Evolutionary conservation across 2,888 invertebrate genomes (phyloP).

Genomic region (Idaea biselata): DNA sequence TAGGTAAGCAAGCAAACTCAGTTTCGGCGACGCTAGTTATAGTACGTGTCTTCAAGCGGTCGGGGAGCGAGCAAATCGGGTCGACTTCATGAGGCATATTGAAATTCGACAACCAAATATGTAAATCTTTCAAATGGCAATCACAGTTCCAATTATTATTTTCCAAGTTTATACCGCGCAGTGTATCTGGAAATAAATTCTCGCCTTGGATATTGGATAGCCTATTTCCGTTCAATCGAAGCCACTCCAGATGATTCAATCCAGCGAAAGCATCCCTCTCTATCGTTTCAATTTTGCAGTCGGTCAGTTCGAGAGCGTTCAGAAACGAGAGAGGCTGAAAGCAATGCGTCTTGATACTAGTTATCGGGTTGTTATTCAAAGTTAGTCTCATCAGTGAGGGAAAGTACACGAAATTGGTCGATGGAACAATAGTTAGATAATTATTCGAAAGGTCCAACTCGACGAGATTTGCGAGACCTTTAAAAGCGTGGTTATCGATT

Average conservation of each 20-base stretch:
- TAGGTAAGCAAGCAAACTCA: conserved; percentile 91
- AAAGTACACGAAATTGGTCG: conserved; percentile 88
- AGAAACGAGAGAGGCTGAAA: conserved; percentile 88
- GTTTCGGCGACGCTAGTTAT: conserved; percentile 84
- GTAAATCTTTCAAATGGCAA: conserved; percentile 88
- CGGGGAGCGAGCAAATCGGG: conserved; percentile 87
- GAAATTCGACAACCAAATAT: conserved; percentile 88
- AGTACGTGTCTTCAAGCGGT: conserved; percentile 83
- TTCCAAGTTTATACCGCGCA: conserved; percentile 90
- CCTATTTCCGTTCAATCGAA: conserved; percentile 90
- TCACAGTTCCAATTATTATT: conserved; percentile 95
- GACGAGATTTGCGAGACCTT: conserved; percentile 91
- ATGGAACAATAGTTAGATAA: conserved; percentile 87
- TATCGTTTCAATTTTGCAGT: conserved; percentile 88
- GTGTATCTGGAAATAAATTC: conserved; percentile 86
- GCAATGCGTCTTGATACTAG: conserved; percentile 84
- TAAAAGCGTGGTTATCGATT: conserved; percentile 90
- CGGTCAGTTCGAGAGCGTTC: conserved; percentile 89
- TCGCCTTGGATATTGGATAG: conserved; percentile 86
- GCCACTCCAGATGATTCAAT: conserved; percentile 90
- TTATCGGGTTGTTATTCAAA: conserved; percentile 91
- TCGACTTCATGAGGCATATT: conserved; percentile 89
- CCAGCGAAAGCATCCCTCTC: conserved; percentile 91
- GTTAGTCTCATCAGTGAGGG: conserved; percentile 91
- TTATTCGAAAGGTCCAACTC: conserved; percentile 94